Evolutionary conservation across 2,888 invertebrate species (phyloP).

Genomic region (Oeneis ivallda): DNA sequence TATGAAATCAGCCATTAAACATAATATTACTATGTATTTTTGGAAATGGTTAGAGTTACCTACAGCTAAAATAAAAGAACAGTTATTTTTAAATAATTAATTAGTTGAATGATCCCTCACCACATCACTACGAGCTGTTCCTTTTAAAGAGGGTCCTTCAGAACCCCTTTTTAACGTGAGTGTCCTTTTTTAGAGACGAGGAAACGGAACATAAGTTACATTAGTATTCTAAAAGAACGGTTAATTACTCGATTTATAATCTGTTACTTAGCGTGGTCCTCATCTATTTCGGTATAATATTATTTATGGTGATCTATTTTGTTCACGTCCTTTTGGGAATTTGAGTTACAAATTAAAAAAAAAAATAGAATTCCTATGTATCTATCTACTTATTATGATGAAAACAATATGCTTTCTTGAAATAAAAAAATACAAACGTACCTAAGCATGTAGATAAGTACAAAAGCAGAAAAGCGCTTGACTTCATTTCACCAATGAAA

Average conservation of each 20-base stretch:
- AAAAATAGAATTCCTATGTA: background rate
- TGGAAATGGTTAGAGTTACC: background rate
- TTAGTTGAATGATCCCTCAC: slow-evolving; percentile 53
- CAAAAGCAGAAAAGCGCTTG: too few species aligned
- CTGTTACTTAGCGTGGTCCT: slow-evolving; percentile 43
- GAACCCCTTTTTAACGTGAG: slow-evolving; percentile 43
- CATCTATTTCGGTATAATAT: slow-evolving; percentile 31
- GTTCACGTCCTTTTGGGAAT: slow-evolving; percentile 20
- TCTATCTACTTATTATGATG: too few species aligned
- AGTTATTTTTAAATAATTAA: slow-evolving; percentile 52
- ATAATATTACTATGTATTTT: too few species aligned
- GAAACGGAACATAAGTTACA: slow-evolving; percentile 63
- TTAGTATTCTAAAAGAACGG: slow-evolving; percentile 54
- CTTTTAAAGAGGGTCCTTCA: slow-evolving; percentile 48
- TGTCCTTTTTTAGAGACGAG: slow-evolving; percentile 56
- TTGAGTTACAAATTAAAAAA: too few species aligned
- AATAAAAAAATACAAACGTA: too few species aligned
- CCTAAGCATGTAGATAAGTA: too few species aligned
- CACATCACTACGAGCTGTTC: slow-evolving; percentile 24
- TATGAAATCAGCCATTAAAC: too few species aligned
- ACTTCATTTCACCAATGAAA: background rate
- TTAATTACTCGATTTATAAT: slow-evolving; percentile 67
- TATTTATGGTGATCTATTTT: slow-evolving; percentile 36
- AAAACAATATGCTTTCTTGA: too few species aligned
- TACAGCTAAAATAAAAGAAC: background rate